Evolutionary conservation across 2,888 invertebrate genomes (phyloP).

Genomic region (Abrostola tripartita): DNA sequence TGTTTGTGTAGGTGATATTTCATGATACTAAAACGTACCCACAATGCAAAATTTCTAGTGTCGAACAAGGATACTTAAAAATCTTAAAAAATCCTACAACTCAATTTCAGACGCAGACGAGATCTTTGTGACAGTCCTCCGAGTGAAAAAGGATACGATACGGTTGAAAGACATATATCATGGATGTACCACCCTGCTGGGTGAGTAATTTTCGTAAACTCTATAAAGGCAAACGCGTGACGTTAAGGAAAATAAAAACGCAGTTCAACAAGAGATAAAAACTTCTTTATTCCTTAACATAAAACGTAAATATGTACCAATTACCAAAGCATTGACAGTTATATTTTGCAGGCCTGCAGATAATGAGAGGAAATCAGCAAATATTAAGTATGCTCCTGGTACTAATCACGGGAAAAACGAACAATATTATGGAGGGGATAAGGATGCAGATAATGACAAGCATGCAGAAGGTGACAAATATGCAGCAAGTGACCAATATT

Average conservation of each 20-base stretch:
- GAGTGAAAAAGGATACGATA: slow-evolving; percentile 52
- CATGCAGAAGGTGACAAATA: not conserved
- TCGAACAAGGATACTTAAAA: too few species aligned
- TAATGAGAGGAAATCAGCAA: slow-evolving; percentile 18
- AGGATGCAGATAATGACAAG: not conserved
- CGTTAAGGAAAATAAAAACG: too few species aligned
- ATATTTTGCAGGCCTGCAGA: slow-evolving; percentile 32
- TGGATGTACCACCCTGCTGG: slow-evolving; percentile 63
- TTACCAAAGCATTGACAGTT: too few species aligned
- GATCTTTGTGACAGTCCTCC: slow-evolving; percentile 28
- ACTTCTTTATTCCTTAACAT: too few species aligned
- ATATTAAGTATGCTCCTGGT: not conserved
- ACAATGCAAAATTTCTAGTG: too few species aligned
- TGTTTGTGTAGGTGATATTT: too few species aligned
- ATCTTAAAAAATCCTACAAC: too few species aligned
- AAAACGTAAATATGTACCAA: too few species aligned
- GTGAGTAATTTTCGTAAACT: slow-evolving; percentile 31
- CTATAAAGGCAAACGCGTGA: not conserved
- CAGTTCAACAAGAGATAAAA: too few species aligned
- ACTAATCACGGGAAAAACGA: too few species aligned
- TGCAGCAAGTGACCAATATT: not conserved
- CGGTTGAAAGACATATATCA: slow-evolving; percentile 60
- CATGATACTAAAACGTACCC: too few species aligned
- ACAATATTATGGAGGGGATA: not conserved
- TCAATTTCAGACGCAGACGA: not conserved